phyloP scores from a whole-genome alignment of 2,888 invertebrate species.

The Bombylius major region DNA sequence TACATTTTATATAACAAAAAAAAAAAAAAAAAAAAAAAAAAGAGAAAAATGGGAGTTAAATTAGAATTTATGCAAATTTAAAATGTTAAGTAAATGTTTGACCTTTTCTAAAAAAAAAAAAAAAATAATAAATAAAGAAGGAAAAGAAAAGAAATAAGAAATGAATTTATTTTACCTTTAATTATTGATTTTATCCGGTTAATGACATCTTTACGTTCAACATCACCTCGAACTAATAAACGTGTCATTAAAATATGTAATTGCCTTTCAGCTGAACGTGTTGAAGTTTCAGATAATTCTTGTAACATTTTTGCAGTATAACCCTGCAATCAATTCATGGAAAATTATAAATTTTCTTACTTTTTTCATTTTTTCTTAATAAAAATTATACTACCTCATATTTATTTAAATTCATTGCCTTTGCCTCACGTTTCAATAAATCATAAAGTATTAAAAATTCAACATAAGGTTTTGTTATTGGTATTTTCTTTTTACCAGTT shows the following conservation, averaged over 20 bases:
- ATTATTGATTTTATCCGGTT: constrained; percentile 28
- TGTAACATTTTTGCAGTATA: constrained; percentile 28
- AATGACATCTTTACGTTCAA: constrained; percentile 31
- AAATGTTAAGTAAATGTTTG: no score
- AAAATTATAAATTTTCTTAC: background rate
- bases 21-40: no score
- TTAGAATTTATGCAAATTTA: no score
- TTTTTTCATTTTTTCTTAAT: background rate
- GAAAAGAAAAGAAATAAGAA: no score
- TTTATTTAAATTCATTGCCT: constrained; percentile 31
- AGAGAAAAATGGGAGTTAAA: no score
- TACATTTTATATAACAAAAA: no score
- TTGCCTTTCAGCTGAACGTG: constrained; percentile 29
- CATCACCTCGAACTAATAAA: constrained; percentile 30
- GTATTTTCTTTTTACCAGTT: constrained; percentile 34
- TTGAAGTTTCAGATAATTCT: constrained; percentile 27
- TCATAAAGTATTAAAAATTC: constrained; percentile 35
- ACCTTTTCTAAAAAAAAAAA: background rate
- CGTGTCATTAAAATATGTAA: constrained; percentile 29
- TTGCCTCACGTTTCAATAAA: constrained; percentile 35
- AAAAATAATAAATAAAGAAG: no score
- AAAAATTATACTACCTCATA: constrained; percentile 22
- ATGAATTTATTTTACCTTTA: constrained; percentile 23
- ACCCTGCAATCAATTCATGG: constrained; percentile 16
- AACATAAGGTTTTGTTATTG: constrained; percentile 36